These are phyloP conservation scores for Neomorphus geoffroyi DNA, from an alignment of 2,797 vertebrate genomes.

Conservation along the genomic window DNA sequence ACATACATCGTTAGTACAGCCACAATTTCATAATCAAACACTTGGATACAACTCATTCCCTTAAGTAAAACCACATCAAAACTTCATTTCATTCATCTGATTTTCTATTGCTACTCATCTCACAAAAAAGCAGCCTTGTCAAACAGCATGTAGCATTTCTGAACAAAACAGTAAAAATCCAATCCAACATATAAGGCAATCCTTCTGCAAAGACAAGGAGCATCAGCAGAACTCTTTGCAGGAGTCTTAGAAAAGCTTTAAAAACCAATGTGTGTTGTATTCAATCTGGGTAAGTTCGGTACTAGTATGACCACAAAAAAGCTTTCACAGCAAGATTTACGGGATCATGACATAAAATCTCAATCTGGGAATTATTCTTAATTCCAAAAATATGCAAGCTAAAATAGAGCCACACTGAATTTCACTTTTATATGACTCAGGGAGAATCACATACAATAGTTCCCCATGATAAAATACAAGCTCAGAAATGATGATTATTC, in stretches of 20 bases:
- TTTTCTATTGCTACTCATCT: background rate
- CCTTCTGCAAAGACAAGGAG: slow-evolving; percentile 38
- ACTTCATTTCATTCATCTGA: background rate
- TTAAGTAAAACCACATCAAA: background rate
- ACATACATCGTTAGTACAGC: background rate
- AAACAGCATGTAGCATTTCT: background rate
- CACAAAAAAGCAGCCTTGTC: background rate
- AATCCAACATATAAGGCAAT: slow-evolving; percentile 16
- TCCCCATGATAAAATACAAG: background rate
- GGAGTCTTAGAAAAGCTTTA: slow-evolving; percentile 31
- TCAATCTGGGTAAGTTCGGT: background rate
- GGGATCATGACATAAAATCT: background rate
- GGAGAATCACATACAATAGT: background rate
- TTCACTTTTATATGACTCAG: background rate
- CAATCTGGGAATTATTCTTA: background rate
- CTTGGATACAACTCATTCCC: background rate
- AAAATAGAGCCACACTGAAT: background rate
- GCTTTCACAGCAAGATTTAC: background rate
- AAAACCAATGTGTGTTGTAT: background rate
- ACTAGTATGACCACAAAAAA: background rate
- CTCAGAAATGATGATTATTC: background rate
- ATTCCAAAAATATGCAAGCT: background rate
- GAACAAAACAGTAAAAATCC: slow-evolving; percentile 39
- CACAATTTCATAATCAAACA: background rate
- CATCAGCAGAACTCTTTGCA: slow-evolving; percentile 36